Conservation (phyloP, 1,140 invertebrate species). For the Bicyclus anynana region DNA sequence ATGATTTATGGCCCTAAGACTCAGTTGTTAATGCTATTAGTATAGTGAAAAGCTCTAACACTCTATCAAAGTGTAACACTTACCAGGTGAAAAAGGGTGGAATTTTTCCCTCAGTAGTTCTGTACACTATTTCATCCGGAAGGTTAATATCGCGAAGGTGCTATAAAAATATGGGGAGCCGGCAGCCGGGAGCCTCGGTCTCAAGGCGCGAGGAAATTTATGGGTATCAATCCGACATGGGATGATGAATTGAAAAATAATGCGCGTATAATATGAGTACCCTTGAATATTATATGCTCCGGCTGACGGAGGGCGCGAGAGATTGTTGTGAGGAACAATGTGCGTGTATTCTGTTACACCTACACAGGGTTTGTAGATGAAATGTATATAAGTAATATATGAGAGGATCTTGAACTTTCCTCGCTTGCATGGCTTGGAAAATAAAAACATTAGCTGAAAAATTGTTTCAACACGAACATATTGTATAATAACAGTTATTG, state of each 20-base stretch:
- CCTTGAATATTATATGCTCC: slow-evolving; percentile 22
- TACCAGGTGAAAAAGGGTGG: slow-evolving; percentile 11
- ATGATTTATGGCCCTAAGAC: no score
- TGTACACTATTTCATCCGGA: slow-evolving; percentile 24
- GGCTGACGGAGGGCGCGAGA: slow-evolving; percentile 6
- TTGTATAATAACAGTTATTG: no score
- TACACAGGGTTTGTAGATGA: neutral
- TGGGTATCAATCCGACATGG: slow-evolving; percentile 26
- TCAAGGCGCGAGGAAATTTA: slow-evolving; percentile 25
- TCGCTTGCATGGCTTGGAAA: no score
- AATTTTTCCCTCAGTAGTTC: slow-evolving; percentile 20
- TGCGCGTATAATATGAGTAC: slow-evolving; percentile 24
- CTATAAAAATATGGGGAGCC: slow-evolving; percentile 24
- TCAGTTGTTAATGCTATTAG: no score
- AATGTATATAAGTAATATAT: no score
- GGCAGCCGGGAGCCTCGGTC: no score
- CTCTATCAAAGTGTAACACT: no score
- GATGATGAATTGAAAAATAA: slow-evolving; percentile 36
- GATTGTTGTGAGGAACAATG: slow-evolving; percentile 1
- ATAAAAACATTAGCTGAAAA: no score
- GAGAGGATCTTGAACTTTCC: no score
- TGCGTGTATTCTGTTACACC: neutral
- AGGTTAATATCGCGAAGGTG: slow-evolving; percentile 28
- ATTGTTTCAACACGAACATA: no score
- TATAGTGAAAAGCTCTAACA: no score